A percentile compares a stretch with the other conserved stretches of the same genome.
phyloP scores from a whole-genome alignment of 2,888 invertebrate species.

The Ormyrus labotus region DNA sequence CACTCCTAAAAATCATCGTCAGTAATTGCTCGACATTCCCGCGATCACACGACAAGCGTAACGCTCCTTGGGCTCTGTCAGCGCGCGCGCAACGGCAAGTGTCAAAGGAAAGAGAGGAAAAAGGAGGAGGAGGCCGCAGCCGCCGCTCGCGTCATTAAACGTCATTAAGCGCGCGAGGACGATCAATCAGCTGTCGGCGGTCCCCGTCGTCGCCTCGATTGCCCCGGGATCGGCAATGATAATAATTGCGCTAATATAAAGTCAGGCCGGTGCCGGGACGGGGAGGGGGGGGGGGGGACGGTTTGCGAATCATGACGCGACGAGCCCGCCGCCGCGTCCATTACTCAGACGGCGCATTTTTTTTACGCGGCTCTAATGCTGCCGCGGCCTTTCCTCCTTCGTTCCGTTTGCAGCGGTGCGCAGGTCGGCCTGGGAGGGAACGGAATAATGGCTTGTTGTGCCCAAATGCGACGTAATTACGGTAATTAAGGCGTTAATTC shows the following conservation, averaged over 20 bases:
- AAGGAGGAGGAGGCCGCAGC: not conserved
- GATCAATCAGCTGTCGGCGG: constrained; percentile 50
- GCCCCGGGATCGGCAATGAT: constrained; percentile 18
- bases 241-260: constrained; percentile 50
- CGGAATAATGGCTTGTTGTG: constrained; percentile 1
- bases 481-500: constrained; percentile 28
- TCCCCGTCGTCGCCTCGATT: constrained; percentile 19
- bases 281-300: constrained; percentile 33
- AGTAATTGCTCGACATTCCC: not conserved
- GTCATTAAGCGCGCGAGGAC: constrained; percentile 42
- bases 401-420: too few relatives aligned
- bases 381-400: too few relatives aligned
- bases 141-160: constrained; percentile 22
- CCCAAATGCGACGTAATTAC: constrained; percentile 33
- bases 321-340: constrained; percentile 9
- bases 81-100: not conserved
- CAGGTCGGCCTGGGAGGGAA: not conserved
- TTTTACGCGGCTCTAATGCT: not conserved
- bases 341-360: constrained; percentile 13
- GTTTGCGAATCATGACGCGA: constrained; percentile 38
- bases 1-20: too few relatives aligned
- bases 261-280: constrained; percentile 9
- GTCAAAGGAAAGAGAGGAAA: too few relatives aligned
- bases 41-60: not conserved
- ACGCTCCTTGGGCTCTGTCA: too few relatives aligned